phyloP scores from a whole-genome alignment of 2,888 invertebrate species.

The Agrochola lychnidis region DNA sequence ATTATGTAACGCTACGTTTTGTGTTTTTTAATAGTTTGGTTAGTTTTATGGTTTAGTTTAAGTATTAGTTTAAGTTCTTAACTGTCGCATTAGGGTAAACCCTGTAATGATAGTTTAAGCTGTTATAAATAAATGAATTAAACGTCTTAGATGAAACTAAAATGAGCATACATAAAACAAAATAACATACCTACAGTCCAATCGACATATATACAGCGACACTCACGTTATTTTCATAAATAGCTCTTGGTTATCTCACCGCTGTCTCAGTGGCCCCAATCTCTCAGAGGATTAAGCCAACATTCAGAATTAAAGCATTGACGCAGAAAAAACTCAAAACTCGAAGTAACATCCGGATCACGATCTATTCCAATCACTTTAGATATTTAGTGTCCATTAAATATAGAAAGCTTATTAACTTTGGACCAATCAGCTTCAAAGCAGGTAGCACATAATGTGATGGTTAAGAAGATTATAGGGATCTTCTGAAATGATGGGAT shows the following conservation, averaged over 20 bases:
- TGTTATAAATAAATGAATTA: too few relatives aligned
- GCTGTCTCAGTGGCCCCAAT: slow-evolving; percentile 39
- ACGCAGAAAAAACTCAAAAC: slow-evolving; percentile 51
- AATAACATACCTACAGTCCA: neutral
- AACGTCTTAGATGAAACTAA: neutral
- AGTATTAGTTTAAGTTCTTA: too few relatives aligned
- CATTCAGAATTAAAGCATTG: slow-evolving; percentile 53
- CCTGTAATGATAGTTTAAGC: too few relatives aligned
- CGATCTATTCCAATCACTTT: slow-evolving; percentile 57
- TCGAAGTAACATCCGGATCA: slow-evolving; percentile 56
- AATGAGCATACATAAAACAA: neutral
- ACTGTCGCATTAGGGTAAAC: too few relatives aligned
- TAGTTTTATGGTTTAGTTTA: too few relatives aligned
- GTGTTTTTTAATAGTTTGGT: too few relatives aligned
- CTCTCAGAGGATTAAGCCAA: slow-evolving; percentile 58
- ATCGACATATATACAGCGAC: too few relatives aligned
- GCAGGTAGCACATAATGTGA: neutral
- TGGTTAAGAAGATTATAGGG: slow-evolving; percentile 25
- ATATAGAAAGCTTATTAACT: slow-evolving; percentile 56
- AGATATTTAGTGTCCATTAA: slow-evolving; percentile 43
- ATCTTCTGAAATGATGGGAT: slow-evolving; percentile 9
- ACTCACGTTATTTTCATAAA: neutral
- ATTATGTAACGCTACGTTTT: too few relatives aligned
- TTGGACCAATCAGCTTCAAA: slow-evolving; percentile 26
- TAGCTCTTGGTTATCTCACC: neutral